phyloP scores from a whole-genome alignment of 1,140 invertebrate species.

The Sinella curviseta region DNA sequence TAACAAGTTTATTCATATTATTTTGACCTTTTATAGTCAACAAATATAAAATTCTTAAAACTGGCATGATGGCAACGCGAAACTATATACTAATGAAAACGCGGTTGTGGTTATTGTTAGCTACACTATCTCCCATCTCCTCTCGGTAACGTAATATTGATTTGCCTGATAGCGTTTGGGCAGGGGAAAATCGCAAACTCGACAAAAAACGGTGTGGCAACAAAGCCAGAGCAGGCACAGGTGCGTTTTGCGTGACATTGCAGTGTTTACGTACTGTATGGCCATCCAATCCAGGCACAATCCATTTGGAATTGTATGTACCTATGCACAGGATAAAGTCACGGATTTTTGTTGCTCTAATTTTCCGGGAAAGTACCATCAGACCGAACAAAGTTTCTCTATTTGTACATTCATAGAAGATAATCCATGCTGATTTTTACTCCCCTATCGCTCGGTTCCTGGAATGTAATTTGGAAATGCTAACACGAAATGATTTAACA shows the following conservation, averaged over 20 bases:
- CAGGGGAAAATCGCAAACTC: background rate
- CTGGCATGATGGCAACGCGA: background rate
- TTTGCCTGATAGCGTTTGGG: background rate
- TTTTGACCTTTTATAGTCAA: background rate
- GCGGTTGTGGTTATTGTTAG: too few species aligned
- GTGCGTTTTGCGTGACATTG: conserved; percentile 9
- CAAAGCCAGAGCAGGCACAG: background rate
- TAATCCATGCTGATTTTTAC: too few species aligned
- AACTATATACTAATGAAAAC: background rate
- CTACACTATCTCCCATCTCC: background rate
- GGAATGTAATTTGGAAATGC: too few species aligned
- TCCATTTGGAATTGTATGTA: background rate
- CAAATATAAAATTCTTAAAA: background rate
- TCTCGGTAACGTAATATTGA: background rate
- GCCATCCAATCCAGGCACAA: background rate
- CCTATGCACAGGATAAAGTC: background rate
- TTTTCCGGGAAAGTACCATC: conserved; percentile 1
- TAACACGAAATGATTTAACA: too few species aligned
- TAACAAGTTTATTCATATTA: background rate
- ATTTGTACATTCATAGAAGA: too few species aligned
- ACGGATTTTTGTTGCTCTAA: background rate
- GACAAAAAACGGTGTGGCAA: background rate
- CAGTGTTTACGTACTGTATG: background rate
- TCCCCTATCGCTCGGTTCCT: too few species aligned
- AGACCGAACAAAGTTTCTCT: too few species aligned